phyloP scores from a whole-genome alignment of 2,888 invertebrate species.

The Psococerastis gibbosa region DNA sequence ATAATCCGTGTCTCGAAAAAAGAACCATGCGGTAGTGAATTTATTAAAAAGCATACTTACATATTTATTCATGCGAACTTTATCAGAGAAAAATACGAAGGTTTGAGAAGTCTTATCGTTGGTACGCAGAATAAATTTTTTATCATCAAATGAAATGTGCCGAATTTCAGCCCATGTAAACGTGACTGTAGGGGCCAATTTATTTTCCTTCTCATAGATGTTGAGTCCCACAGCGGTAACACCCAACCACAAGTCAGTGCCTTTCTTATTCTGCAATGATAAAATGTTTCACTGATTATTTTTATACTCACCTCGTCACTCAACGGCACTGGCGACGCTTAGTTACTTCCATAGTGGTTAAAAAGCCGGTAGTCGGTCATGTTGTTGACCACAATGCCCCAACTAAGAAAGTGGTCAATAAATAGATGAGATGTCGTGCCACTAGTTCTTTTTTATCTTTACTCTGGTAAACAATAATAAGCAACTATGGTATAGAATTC shows the following conservation, averaged over 20 bases:
- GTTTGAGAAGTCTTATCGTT: slow-evolving; percentile 87
- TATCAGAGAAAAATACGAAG: slow-evolving; percentile 90
- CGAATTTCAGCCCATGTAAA: slow-evolving; percentile 99
- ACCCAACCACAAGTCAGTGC: slow-evolving; percentile 84
- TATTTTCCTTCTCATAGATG: slow-evolving; percentile 88
- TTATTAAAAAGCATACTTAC: slow-evolving; percentile 32
- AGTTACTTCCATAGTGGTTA: no score
- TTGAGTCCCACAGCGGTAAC: slow-evolving; percentile 87
- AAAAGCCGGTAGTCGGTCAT: no score
- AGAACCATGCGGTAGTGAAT: no score
- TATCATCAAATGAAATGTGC: slow-evolving; percentile 94
- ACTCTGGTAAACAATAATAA: no score
- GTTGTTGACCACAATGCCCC: no score
- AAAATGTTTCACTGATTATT: slow-evolving; percentile 11
- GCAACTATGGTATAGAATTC: no score
- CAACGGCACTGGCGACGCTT: no score
- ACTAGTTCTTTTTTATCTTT: no score
- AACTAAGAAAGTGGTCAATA: no score
- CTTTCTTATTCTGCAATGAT: slow-evolving; percentile 71
- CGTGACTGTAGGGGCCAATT: slow-evolving; percentile 84
- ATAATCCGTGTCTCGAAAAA: no score
- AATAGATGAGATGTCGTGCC: no score
- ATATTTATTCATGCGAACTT: slow-evolving; percentile 85
- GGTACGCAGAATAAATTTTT: slow-evolving; percentile 91
- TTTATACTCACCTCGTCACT: no score